These are phyloP conservation scores for Ageneiosus marmoratus DNA, from an alignment of 2,113 vertebrate species.

Conservation along the genomic window DNA sequence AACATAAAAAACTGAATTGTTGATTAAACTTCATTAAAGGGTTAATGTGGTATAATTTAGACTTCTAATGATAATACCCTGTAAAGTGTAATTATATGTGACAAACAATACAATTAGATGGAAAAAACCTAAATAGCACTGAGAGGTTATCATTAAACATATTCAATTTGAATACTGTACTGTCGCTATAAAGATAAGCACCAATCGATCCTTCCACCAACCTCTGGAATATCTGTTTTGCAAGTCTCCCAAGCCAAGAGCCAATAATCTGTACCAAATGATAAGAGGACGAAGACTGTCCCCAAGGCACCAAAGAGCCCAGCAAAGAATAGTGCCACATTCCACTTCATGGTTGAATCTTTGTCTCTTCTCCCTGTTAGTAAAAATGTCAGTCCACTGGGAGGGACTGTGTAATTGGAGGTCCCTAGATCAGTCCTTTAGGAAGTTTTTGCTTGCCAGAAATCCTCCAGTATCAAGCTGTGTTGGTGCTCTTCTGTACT, in stretches of 20 bases:
- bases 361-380: not conserved
- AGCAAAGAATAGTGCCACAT: constrained; percentile 88
- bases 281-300: constrained; percentile 84
- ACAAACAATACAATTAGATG: not conserved
- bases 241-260: constrained; percentile 88
- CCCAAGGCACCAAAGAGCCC: constrained; percentile 91
- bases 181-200: not conserved
- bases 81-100: not conserved
- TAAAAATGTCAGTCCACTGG: not conserved
- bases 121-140: not conserved
- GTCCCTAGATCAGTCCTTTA: not conserved
- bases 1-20: not conserved
- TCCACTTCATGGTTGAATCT: constrained; percentile 82
- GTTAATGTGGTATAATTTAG: not conserved
- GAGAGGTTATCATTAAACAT: not conserved
- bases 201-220: constrained; percentile 48
- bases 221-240: constrained; percentile 51
- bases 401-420: not conserved
- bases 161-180: not conserved
- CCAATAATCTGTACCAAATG: constrained; percentile 98
- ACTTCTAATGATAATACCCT: not conserved
- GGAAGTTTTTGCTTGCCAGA: not conserved
- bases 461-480: not conserved
- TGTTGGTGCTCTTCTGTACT: constrained; percentile 4
- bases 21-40: not conserved